Base-by-base conservation (phyloP, 2,113 vertebrate genomes). In the Desmodus rotundus region DNA sequence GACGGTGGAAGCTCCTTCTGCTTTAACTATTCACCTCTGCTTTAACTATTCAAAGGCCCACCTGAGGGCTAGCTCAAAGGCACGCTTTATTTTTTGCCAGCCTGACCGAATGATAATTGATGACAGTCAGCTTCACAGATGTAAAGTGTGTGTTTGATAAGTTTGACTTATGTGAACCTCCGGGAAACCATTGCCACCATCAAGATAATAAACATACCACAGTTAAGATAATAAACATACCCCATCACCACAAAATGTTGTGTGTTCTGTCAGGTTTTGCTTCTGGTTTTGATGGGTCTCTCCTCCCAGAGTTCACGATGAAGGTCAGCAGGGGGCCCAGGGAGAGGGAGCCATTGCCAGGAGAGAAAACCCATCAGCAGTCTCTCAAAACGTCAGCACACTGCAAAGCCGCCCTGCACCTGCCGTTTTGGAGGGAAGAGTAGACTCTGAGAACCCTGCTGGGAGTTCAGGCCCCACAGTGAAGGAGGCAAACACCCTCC, bases 381-480 rank as follows among this genome's bases (percentile, higher is more conserved):
- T 9, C n/a, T 47, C 33, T 41, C 15, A 52, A 13, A 31, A 38
- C 7, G 14, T 33, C 4, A 14, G 33, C 38, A 28, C 58, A 2
- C 72, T 15, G 3, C 0, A 24, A 5, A 28, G 33, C 72, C 24
- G 2, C 13, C 22, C n/a, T 38, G 82, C 38, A 2, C 52, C 80
- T 56, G 24, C 54, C 6, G 4, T 14, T 50, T 7, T 1, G 0
- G 61, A 67, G 11, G 72, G 26, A 19, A 33, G 33, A 19, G 36
- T 16, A 4, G 47, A 52, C 54, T 84, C 70, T 63, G 68, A 36
- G 56, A 7, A 15, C 47, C 41, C 17, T 1, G 67, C 45, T 22
- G 38, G 5, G 56, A n/a, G n/a, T 22, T 0, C 33, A 10, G 38
- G 26, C 28, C 3, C 5, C 58, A 4, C 26, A 24, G 47, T 0